phyloP scores from a whole-genome alignment of 2,113 vertebrate species.

The Aepyceros melampus region DNA sequence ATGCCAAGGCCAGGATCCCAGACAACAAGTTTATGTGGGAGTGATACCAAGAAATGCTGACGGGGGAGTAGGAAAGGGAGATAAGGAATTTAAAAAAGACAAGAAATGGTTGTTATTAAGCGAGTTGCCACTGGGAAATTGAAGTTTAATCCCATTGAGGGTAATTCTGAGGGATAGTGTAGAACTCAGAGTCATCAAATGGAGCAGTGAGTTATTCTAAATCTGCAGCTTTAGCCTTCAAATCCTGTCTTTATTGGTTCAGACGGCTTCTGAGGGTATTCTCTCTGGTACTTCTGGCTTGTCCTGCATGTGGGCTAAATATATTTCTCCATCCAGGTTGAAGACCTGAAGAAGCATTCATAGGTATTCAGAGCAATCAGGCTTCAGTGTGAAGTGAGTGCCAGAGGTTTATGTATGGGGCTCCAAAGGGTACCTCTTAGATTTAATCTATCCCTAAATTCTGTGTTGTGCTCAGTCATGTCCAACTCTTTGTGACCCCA shows the following conservation, averaged over 20 bases:
- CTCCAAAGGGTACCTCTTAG: neutral
- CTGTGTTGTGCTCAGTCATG: neutral
- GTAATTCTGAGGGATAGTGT: neutral
- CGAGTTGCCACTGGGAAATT: neutral
- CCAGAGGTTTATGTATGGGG: neutral
- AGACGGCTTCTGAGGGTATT: neutral
- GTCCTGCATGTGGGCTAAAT: accelerated
- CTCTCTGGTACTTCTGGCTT: neutral
- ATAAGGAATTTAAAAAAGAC: neutral
- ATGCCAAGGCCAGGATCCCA: neutral
- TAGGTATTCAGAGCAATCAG: neutral
- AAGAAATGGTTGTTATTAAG: neutral
- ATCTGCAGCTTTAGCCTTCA: neutral
- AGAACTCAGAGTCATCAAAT: neutral
- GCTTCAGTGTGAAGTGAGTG: neutral
- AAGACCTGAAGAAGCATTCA: neutral
- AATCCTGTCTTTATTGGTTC: neutral
- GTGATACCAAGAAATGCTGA: neutral
- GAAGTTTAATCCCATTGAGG: neutral
- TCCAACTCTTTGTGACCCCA: neutral
- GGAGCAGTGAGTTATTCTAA: neutral
- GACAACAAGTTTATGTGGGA: neutral
- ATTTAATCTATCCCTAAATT: neutral
- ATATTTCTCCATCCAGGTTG: neutral
- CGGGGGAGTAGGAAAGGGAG: neutral